These are phyloP conservation scores for Noctilio leporinus DNA, from an alignment of 2,113 vertebrate genomes.

Conservation along the genomic window DNA sequence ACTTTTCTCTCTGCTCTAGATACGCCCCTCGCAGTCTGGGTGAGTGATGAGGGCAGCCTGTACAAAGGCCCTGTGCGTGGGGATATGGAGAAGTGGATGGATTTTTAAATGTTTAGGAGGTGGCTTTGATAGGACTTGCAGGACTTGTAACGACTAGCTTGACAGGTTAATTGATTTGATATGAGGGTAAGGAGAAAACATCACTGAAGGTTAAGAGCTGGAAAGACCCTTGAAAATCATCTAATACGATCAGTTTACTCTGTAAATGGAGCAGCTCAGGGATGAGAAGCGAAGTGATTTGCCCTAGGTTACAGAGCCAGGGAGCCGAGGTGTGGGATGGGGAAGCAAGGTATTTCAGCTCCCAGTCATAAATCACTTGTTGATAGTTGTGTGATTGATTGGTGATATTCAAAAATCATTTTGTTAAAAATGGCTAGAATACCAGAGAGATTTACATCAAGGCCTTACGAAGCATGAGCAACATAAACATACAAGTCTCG, in stretches of 20 bases:
- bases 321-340: background rate
- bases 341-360: background rate
- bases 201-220: background rate
- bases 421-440: constrained; percentile 6
- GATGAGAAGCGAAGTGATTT: background rate
- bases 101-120: background rate
- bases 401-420: background rate
- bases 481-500: background rate
- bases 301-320: background rate
- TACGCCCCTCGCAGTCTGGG: background rate
- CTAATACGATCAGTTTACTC: background rate
- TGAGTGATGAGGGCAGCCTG: background rate
- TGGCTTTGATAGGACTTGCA: background rate
- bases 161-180: constrained; percentile 10
- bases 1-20: background rate
- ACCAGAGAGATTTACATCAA: background rate
- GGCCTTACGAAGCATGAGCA: background rate
- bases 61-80: background rate
- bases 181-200: background rate
- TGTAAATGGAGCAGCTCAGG: background rate
- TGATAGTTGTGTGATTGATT: background rate
- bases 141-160: background rate
- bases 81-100: background rate
- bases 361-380: background rate
- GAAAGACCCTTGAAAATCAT: constrained; percentile 3